Percentiles rank a stretch among this genome's conserved stretches.
phyloP scores from a whole-genome alignment of 2,797 vertebrate genomes.

The Falco biarmicus region DNA sequence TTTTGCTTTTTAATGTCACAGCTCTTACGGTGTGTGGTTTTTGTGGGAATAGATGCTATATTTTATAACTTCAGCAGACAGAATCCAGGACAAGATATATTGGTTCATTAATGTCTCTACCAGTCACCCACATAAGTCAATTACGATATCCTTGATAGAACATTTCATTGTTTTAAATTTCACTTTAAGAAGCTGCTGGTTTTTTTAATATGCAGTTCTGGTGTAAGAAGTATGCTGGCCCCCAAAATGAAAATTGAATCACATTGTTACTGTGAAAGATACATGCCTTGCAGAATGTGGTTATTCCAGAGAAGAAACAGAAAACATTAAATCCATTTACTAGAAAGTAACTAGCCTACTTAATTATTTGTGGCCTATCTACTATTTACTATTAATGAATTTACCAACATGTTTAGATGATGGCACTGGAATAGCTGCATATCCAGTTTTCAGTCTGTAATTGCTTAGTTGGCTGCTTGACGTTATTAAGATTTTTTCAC shows the following conservation, averaged over 20 bases:
- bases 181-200: not conserved
- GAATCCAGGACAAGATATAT: not conserved
- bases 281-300: not conserved
- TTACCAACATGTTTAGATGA: not conserved
- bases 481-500: not conserved
- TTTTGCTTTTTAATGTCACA: slow-evolving; percentile 42
- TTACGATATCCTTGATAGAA: not conserved
- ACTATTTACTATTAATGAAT: not conserved
- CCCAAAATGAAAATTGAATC: not conserved
- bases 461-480: not conserved
- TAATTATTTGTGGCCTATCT: not conserved
- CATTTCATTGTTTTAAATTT: not conserved
- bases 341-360: not conserved
- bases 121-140: not conserved
- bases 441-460: not conserved
- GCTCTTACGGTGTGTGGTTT: not conserved
- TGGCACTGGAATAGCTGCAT: not conserved
- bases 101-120: not conserved
- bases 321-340: not conserved
- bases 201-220: not conserved
- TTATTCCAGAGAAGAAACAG: not conserved
- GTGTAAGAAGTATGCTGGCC: not conserved
- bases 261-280: not conserved
- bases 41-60: not conserved
- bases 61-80: not conserved